Base-by-base conservation (phyloP, 1,140 invertebrate species). In the Lordiphosa stackelbergi region DNA sequence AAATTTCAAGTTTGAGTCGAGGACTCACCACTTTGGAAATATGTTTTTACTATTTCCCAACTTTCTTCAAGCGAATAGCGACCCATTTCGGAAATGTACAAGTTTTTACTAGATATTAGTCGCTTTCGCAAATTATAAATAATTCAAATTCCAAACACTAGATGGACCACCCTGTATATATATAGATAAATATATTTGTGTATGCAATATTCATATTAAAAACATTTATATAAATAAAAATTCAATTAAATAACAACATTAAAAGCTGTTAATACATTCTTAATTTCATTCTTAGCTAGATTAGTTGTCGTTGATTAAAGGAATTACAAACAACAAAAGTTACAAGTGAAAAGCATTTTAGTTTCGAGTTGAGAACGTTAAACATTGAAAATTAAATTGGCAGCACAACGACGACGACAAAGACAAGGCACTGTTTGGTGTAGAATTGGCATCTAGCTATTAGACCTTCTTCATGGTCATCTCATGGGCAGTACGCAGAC, bases 401-500 rank as follows among this genome's bases (percentile, higher is more conserved):
- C 19, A 19, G 19, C 19, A 19, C 19, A 19, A 19, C 19, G 19
- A 19, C 19, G 19, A 19, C 19, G 68, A 64, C 68, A 52, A 58
- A 53, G 64, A 61, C 53, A 65, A 79, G 75, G 75, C 75, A 79
- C 75, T 70, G 69, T 58, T 77, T 65, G 49, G 69, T 49, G 46
- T 53, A 38, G 35, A 40, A 43, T 61, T 55, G 36, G 34, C 48
- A 51, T 38, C 10, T 36, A 19, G 10, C 53, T 31, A 64, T 86
- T 19, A 19, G 19, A 19, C 19, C 59, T 87, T 88, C 52, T 87
- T 88, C 86, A 88, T 88, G 28, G 92, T 92, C 73, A 93, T 90
- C 86, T 95, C 92, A 83, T 95, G 93, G 64, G 94, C 93, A 56
- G 93, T 92, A 46, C 94, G 90, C 83, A 95, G 90, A 12, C 98